phyloP scores from a whole-genome alignment of 2,888 invertebrate species.

The Alentia gelatinosa region DNA sequence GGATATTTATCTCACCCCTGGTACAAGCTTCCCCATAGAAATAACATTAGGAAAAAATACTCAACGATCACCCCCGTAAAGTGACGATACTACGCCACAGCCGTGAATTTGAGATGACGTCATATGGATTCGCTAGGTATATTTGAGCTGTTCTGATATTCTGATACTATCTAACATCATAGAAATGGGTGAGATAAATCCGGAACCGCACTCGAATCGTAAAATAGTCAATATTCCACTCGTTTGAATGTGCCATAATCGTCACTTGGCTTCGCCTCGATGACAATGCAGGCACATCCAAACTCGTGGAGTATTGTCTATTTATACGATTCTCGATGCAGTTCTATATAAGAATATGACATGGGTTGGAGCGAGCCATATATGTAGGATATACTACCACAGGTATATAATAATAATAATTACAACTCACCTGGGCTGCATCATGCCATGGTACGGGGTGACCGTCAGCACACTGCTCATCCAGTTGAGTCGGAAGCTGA shows the following conservation, averaged over 20 bases:
- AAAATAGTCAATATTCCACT: too few relatives aligned
- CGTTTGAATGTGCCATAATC: not conserved
- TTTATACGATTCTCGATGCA: not conserved
- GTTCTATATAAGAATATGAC: not conserved
- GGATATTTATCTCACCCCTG: too few relatives aligned
- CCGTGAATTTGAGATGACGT: too few relatives aligned
- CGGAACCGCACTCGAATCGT: too few relatives aligned
- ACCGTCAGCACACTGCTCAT: slow-evolving; percentile 68
- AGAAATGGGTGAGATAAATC: too few relatives aligned
- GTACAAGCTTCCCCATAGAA: too few relatives aligned
- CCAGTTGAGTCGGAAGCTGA: slow-evolving; percentile 65
- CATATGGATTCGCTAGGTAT: too few relatives aligned
- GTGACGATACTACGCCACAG: too few relatives aligned
- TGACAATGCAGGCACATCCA: not conserved
- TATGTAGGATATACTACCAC: not conserved
- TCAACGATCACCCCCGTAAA: too few relatives aligned
- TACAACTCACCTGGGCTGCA: slow-evolving; percentile 67
- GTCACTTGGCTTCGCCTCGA: not conserved
- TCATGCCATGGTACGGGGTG: slow-evolving; percentile 68
- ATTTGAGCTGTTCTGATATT: too few relatives aligned
- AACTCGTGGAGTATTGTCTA: not conserved
- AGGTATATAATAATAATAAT: not conserved
- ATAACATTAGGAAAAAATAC: too few relatives aligned
- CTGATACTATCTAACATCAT: too few relatives aligned
- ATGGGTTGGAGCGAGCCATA: not conserved